These are phyloP conservation scores for Festucalex cinctus DNA, from an alignment of 2,113 vertebrate genomes.

Conservation along the genomic window DNA sequence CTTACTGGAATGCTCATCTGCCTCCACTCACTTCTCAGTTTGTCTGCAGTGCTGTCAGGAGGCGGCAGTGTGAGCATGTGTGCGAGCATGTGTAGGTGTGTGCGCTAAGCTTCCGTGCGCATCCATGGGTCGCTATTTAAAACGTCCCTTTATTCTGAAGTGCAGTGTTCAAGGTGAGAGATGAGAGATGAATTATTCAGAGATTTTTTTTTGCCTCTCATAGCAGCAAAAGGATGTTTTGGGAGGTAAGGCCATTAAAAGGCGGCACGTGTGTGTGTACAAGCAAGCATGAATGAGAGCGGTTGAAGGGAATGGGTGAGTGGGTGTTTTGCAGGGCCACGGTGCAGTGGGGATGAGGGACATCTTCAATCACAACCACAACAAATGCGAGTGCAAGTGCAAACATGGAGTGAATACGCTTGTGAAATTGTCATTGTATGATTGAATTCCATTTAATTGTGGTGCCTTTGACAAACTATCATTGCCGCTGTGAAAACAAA, in stretches of 20 bases:
- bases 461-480: neutral
- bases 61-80: constrained; percentile 24
- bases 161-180: constrained; percentile 67
- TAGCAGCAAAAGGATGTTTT: constrained; percentile 60
- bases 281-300: constrained; percentile 20
- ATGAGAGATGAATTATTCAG: constrained; percentile 70
- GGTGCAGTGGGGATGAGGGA: constrained; percentile 40
- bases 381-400: constrained; percentile 53
- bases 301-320: constrained; percentile 29
- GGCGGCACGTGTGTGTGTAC: constrained; percentile 22
- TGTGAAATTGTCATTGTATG: constrained; percentile 35
- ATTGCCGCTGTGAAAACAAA: neutral
- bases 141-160: constrained; percentile 63
- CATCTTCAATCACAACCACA: constrained; percentile 41
- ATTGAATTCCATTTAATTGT: neutral
- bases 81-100: constrained; percentile 15
- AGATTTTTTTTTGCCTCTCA: constrained; percentile 62
- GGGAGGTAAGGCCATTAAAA: constrained; percentile 59
- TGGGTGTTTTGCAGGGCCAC: constrained; percentile 52
- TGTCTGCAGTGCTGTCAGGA: constrained; percentile 59
- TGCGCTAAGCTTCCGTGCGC: constrained; percentile 25
- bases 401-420: constrained; percentile 43
- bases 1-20: constrained; percentile 54
- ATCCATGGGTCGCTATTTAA: constrained; percentile 59
- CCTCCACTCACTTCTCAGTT: constrained; percentile 54